Base-by-base conservation (phyloP, 2,888 invertebrate species). In the Eulithis testata region DNA sequence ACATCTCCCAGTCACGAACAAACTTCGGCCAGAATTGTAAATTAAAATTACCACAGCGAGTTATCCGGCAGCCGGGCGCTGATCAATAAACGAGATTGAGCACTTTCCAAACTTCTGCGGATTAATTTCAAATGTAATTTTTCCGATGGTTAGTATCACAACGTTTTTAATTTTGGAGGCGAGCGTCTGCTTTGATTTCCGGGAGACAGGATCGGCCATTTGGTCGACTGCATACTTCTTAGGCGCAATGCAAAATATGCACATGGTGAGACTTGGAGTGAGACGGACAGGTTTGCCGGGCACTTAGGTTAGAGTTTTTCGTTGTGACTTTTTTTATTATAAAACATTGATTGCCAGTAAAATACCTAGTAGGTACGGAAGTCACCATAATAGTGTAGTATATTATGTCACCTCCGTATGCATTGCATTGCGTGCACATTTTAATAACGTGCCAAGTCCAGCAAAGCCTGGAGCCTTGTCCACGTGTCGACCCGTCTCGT, bases 151-250 rank as follows among this genome's bases (percentile, higher is more conserved):
- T 31, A 21, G 21, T 60, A 63, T 58, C 55, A 37, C 55, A 52
- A 60, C 54, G 47, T 69, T 64, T 58, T 66, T 73, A 74, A 74
- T 72, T 72, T 69, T 73, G 69, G 66, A 63, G 51, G 66, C 44
- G 43, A 63, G 65, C 62, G 68, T 61, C 61, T 60, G 65, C 67
- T 62, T 63, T 68, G 73, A 74, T 75, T 76, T 74, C 75, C 75
- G 55, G 27, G 71, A 67, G 73, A 44, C 31, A 4, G 45, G 44
- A 31, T 60, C 21, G 58, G 65, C 12, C 47, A 50, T 47, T 55
- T 40, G 59, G 60, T 59, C 63, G 63, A 60, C 51, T 55, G 49
- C 49, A 49, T 53, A 40, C 57, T 58, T 43, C 40, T 61, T 44
- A 45, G 56, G n/a, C 50, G 50, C 11, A 1, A 27, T 51, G 11